phyloP scores from a whole-genome alignment of 2,888 invertebrate species.

The Nineta flava region DNA sequence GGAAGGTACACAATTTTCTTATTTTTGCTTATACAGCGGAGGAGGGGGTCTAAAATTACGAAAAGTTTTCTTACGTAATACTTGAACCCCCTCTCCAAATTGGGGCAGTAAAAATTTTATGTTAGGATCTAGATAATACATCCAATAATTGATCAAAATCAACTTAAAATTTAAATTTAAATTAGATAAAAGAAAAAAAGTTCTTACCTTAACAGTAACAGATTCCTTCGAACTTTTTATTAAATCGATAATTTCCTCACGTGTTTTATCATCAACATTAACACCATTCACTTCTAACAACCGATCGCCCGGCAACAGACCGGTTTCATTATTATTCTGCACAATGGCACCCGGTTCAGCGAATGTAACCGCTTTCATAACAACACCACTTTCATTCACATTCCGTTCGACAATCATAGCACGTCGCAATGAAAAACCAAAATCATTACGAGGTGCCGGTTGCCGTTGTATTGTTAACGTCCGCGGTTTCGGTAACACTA shows the following conservation, averaged over 20 bases:
- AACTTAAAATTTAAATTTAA: no score
- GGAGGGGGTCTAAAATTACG: no score
- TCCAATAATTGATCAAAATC: no score
- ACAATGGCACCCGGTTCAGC: slow-evolving; percentile 76
- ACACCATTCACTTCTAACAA: slow-evolving; percentile 81
- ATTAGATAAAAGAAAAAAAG: no score
- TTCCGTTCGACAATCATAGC: slow-evolving; percentile 65
- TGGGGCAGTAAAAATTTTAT: no score
- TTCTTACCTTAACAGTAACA: slow-evolving; percentile 68
- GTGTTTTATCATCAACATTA: slow-evolving; percentile 65
- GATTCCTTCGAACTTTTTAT: slow-evolving; percentile 73
- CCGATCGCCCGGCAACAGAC: slow-evolving; percentile 86
- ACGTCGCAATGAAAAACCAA: slow-evolving; percentile 82
- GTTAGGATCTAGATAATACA: no score
- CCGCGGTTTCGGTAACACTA: slow-evolving; percentile 55
- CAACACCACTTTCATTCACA: slow-evolving; percentile 28
- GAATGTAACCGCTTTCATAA: slow-evolving; percentile 62
- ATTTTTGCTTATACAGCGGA: no score
- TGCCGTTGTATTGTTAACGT: slow-evolving; percentile 61
- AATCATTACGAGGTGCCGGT: slow-evolving; percentile 74
- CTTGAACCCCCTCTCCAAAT: no score
- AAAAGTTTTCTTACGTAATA: no score
- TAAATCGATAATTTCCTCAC: slow-evolving; percentile 87
- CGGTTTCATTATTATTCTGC: slow-evolving; percentile 54
- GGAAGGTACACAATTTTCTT: no score